Percentiles rank a stretch among this genome's conserved stretches.
phyloP scores from a whole-genome alignment of 2,113 vertebrate genomes.

The Nibea coibor region DNA sequence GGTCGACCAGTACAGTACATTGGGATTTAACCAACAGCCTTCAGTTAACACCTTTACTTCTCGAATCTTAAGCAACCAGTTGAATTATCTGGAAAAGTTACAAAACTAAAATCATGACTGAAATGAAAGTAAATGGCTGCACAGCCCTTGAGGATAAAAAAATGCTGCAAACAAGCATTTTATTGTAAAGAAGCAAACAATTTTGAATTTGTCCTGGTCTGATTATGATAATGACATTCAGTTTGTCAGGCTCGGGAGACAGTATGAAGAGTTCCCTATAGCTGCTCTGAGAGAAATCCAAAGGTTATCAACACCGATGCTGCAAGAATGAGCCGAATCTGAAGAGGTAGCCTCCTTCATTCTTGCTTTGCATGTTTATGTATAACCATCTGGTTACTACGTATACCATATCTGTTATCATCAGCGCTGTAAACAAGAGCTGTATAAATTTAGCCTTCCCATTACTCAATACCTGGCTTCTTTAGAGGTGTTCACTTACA shows the following conservation, averaged over 20 bases:
- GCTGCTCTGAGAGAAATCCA: conserved; percentile 1
- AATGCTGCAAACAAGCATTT: not conserved
- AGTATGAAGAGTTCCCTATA: not conserved
- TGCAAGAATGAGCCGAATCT: conserved; percentile 29
- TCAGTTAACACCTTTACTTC: too few species aligned
- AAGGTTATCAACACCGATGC: conserved; percentile 32
- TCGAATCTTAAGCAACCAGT: too few species aligned
- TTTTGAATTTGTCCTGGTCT: not conserved
- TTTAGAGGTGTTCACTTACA: not conserved
- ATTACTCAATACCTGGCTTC: not conserved
- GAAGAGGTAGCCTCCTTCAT: conserved; percentile 3
- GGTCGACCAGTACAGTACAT: too few species aligned
- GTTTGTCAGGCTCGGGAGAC: not conserved
- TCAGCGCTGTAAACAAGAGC: not conserved
- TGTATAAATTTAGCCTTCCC: not conserved
- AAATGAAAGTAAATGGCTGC: too few species aligned
- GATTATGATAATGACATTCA: not conserved
- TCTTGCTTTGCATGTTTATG: not conserved
- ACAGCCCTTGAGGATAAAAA: too few species aligned
- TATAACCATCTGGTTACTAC: not conserved
- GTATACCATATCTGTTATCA: not conserved
- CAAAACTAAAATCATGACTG: too few species aligned
- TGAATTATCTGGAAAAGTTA: too few species aligned
- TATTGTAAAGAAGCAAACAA: not conserved
- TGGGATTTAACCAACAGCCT: too few species aligned